Base-by-base conservation (phyloP, 2,888 invertebrate species). In the Archips xylosteana region DNA sequence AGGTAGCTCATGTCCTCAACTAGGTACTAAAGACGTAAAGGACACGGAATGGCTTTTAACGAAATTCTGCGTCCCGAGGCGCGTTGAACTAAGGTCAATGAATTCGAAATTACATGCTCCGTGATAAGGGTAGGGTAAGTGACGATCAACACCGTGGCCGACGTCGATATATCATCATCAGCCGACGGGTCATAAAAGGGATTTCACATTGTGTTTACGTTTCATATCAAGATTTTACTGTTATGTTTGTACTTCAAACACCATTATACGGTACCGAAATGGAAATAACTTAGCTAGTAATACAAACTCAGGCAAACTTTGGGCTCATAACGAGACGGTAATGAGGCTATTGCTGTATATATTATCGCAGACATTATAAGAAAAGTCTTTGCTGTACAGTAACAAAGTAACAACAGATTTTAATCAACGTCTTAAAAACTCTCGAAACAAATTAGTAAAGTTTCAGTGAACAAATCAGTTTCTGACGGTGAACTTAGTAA, bases 111-210 rank as follows among this genome's bases (percentile, higher is more conserved):
- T 91, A 92, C 91, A 86, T 84, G 88, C 85, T 88, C 83, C 85
- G 87, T 91, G 91, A 92, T 92, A 92, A 92, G 93, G 92, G 92
- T 92, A 90, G 92, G 92, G 92, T 92, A 90, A 92, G 92, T 90
- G 90, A 90, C 92, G 91, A 92, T 92, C 92, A 92, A 91, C 92
- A 87, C 85, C 87, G 89, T 88, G 88, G 88, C 90, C 90, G 90
- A 92, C 92, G 90, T 90, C 92, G 90, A 93, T 94, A 92, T 92
- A 93, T 94, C 92, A 94, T 93, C 92, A 92, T 93, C 92, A 92
- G 91, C 90, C 92, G 89, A 87, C 85, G 87, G 81, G 86, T 89
- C 88, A 91, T 92, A 91, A 91, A 92, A 87, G 88, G 87, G 87
- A 87, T 85, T 86, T 87, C 85, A 86, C 82, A 80, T 83, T 81